Percentiles rank a stretch among this genome's conserved stretches.
Conservation (phyloP, 2,113 vertebrate genomes). For the Hassar affinis region DNA sequence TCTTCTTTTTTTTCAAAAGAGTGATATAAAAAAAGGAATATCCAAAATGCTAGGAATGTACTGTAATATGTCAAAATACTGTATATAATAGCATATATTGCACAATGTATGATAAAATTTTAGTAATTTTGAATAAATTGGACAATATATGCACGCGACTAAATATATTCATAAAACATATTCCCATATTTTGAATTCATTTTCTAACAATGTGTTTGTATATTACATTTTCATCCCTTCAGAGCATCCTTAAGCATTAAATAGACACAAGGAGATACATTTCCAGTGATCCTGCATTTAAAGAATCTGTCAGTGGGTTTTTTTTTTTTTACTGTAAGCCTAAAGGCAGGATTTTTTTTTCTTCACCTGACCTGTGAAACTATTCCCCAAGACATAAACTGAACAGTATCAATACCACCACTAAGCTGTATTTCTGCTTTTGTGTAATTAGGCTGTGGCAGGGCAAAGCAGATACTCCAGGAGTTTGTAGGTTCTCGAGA, state of each 20-base stretch:
- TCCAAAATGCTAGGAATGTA: slow-evolving; percentile 56
- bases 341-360: not conserved
- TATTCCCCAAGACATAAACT: slow-evolving; percentile 14
- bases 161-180: slow-evolving; percentile 54
- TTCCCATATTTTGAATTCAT: slow-evolving; percentile 53
- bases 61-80: slow-evolving; percentile 54
- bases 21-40: slow-evolving; percentile 46
- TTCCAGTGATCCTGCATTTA: slow-evolving; percentile 34
- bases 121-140: slow-evolving; percentile 66
- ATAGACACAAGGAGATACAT: slow-evolving; percentile 13
- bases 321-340: not conserved
- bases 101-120: slow-evolving; percentile 63
- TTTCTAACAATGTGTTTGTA: slow-evolving; percentile 49
- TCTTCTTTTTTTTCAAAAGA: slow-evolving; percentile 46
- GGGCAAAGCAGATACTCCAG: not conserved
- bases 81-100: slow-evolving; percentile 63
- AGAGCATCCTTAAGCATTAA: slow-evolving; percentile 35
- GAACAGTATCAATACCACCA: slow-evolving; percentile 39
- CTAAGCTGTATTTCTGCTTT: slow-evolving; percentile 4
- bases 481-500: slow-evolving; percentile 21
- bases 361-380: not conserved
- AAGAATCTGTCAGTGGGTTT: not conserved
- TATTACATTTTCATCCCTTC: slow-evolving; percentile 37
- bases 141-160: slow-evolving; percentile 63
- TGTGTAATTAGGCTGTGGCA: slow-evolving; percentile 18